phyloP scores from a whole-genome alignment of 2,888 invertebrate genomes.

The Xanthia icteritia region DNA sequence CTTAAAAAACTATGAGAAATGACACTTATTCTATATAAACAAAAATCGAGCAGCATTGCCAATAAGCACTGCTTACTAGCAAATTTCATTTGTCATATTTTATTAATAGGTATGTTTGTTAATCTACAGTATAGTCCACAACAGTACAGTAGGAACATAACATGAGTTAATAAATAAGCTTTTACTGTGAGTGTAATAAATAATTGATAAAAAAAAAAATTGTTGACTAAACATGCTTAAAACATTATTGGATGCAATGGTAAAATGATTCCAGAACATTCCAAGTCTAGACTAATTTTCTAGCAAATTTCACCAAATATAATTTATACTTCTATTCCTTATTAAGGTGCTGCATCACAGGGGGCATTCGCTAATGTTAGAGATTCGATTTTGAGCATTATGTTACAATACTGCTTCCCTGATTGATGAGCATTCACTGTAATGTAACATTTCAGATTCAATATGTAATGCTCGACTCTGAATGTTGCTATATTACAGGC shows the following conservation, averaged over 20 bases:
- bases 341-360: neutral
- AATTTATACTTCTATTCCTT: neutral
- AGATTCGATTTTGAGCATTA: too few relatives aligned
- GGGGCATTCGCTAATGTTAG: too few relatives aligned
- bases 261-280: slow-evolving; percentile 14
- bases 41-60: neutral
- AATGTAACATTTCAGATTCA: too few relatives aligned
- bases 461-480: too few relatives aligned
- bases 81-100: neutral
- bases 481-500: too few relatives aligned
- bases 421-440: too few relatives aligned
- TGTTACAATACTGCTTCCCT: too few relatives aligned
- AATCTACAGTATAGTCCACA: neutral
- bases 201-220: neutral
- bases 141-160: neutral
- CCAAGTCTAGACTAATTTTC: neutral
- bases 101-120: neutral
- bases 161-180: neutral
- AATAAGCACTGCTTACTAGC: neutral
- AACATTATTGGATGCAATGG: neutral
- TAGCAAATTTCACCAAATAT: neutral
- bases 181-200: neutral
- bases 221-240: neutral
- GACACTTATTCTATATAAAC: neutral
- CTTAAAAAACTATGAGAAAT: neutral